phyloP scores from a whole-genome alignment of 2,113 vertebrate genomes.

The Lasiurus cinereus region DNA sequence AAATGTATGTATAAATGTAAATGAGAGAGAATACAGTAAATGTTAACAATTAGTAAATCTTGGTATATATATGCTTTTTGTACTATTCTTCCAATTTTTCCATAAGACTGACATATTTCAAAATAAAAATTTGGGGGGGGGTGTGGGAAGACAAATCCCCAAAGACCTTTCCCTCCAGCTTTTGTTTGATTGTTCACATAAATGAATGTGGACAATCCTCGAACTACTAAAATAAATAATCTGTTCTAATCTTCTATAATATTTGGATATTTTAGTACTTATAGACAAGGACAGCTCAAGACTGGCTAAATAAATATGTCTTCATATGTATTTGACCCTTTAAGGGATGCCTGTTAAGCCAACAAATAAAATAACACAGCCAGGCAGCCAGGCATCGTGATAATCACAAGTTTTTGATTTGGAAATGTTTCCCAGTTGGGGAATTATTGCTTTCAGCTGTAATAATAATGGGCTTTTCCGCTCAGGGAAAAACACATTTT shows the following conservation, averaged over 20 bases:
- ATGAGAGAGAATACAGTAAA: background rate
- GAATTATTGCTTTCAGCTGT: slow-evolving; percentile 87
- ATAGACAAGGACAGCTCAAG: background rate
- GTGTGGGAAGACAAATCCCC: background rate
- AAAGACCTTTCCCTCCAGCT: background rate
- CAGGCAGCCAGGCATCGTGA: slow-evolving; percentile 62
- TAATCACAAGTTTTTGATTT: slow-evolving; percentile 82
- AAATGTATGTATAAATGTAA: background rate
- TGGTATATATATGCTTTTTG: background rate
- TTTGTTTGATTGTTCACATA: slow-evolving; percentile 54
- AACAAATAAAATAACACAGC: slow-evolving; percentile 68
- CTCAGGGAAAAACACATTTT: slow-evolving; percentile 72
- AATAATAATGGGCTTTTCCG: slow-evolving; percentile 83
- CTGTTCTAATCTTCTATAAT: slow-evolving; percentile 51
- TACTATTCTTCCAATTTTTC: background rate
- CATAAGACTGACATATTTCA: slow-evolving; percentile 29
- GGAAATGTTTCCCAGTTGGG: slow-evolving; percentile 78
- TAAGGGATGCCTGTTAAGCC: slow-evolving; percentile 47
- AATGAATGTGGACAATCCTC: slow-evolving; percentile 47
- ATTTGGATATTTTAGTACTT: slow-evolving; percentile 45
- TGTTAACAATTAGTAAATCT: background rate
- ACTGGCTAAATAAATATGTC: slow-evolving; percentile 10
- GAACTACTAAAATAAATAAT: slow-evolving; percentile 63
- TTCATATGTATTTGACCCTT: slow-evolving; percentile 38
- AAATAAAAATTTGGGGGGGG: background rate